Evolutionary conservation across 2,888 invertebrate species (phyloP).

Genomic region (Brachyopa scutellaris): DNA sequence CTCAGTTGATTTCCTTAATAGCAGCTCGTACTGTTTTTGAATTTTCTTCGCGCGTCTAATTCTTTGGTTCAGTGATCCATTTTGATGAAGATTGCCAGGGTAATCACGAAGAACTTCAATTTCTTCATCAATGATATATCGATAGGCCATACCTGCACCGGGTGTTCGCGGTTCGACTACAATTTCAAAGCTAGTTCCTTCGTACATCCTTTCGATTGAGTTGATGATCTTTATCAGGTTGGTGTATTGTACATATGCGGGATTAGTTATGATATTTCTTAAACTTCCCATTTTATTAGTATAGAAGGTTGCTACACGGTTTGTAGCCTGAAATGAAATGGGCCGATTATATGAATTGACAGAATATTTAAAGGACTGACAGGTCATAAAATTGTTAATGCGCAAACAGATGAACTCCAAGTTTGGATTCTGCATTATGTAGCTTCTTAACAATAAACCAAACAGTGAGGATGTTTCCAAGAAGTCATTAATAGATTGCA

Average conservation of each 20-base stretch:
- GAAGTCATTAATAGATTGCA: too few species aligned
- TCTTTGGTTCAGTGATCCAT: conserved; percentile 1
- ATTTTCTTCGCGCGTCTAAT: neutral
- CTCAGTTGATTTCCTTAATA: neutral
- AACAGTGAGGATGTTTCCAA: too few species aligned
- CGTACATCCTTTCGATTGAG: conserved; percentile 17
- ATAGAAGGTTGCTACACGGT: neutral
- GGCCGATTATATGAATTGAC: neutral
- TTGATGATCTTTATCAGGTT: neutral
- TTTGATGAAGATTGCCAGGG: neutral
- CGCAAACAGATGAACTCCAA: too few species aligned
- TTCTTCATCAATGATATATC: conserved; percentile 21
- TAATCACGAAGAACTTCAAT: too few species aligned
- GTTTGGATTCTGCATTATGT: too few species aligned
- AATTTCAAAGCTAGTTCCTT: conserved; percentile 13
- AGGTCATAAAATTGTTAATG: too few species aligned
- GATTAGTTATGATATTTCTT: too few species aligned
- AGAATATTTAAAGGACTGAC: neutral
- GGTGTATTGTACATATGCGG: conserved; percentile 1
- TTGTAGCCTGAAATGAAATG: neutral
- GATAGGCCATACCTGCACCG: neutral
- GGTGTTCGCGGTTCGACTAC: neutral
- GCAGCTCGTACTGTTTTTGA: neutral
- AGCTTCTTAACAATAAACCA: too few species aligned
- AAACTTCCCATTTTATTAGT: conserved; percentile 15